A percentile compares a stretch with the other conserved stretches of the same genome.
phyloP scores from a whole-genome alignment of 2,797 vertebrate species.

The Coilia nasus region DNA sequence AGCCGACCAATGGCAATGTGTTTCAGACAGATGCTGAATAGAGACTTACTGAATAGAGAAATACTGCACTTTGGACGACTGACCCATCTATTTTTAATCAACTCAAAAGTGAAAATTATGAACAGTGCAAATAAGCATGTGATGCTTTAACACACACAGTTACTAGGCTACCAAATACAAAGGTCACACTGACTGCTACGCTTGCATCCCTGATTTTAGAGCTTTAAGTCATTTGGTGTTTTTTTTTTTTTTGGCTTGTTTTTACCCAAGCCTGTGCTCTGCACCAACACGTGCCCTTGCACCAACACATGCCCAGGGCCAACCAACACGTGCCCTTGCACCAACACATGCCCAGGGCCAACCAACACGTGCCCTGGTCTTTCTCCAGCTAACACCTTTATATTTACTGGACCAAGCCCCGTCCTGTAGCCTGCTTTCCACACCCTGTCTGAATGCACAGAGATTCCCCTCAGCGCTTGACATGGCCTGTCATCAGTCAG shows the following conservation, averaged over 20 bases:
- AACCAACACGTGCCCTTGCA: not conserved
- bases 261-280: not conserved
- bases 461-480: not conserved
- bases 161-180: not conserved
- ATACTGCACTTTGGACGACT: no score
- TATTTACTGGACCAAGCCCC: not conserved
- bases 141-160: not conserved
- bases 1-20: no score
- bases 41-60: no score
- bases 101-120: no score
- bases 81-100: no score
- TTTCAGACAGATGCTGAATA: no score
- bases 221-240: not conserved
- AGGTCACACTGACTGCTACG: not conserved
- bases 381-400: not conserved
- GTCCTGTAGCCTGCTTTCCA: not conserved
- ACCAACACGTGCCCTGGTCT: no score
- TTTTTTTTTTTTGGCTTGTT: not conserved
- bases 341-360: not conserved
- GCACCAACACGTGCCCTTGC: no score
- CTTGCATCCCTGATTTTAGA: not conserved
- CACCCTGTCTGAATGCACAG: not conserved
- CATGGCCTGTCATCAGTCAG: slow-evolving; percentile 13
- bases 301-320: not conserved
- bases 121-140: no score